These are phyloP conservation scores for Staurois parvus DNA, from an alignment of 2,797 vertebrate species.

Conservation along the genomic window DNA sequence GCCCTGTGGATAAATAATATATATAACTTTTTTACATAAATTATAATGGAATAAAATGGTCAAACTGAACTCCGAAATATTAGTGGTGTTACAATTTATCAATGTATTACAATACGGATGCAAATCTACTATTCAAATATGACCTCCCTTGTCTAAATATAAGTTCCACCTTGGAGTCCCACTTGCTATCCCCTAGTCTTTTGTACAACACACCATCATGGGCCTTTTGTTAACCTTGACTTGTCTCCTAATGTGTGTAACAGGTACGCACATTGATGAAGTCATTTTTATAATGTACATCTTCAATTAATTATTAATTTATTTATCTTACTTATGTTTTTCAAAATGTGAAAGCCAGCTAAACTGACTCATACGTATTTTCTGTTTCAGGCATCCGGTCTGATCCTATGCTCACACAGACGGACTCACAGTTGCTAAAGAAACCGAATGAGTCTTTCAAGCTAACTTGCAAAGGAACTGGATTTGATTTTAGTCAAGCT, in stretches of 20 bases:
- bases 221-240: neutral
- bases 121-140: no score
- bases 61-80: no score
- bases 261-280: neutral
- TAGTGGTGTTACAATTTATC: no score
- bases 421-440: neutral
- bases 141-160: neutral
- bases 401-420: constrained; percentile 5
- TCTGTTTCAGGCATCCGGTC: constrained; percentile 31
- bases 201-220: constrained; percentile 12
- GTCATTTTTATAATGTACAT: neutral
- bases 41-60: no score
- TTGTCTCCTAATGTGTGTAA: neutral
- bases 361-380: neutral
- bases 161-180: neutral
- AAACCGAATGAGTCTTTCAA: constrained; percentile 28
- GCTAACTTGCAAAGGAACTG: constrained; percentile 33
- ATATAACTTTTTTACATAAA: no score
- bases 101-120: no score
- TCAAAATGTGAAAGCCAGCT: no score
- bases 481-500: neutral
- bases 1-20: no score
- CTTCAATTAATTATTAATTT: neutral
- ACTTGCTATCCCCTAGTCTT: neutral
- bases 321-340: no score